phyloP scores from a whole-genome alignment of 2,888 invertebrate genomes.

The Mesorhabditis spiculigera region DNA sequence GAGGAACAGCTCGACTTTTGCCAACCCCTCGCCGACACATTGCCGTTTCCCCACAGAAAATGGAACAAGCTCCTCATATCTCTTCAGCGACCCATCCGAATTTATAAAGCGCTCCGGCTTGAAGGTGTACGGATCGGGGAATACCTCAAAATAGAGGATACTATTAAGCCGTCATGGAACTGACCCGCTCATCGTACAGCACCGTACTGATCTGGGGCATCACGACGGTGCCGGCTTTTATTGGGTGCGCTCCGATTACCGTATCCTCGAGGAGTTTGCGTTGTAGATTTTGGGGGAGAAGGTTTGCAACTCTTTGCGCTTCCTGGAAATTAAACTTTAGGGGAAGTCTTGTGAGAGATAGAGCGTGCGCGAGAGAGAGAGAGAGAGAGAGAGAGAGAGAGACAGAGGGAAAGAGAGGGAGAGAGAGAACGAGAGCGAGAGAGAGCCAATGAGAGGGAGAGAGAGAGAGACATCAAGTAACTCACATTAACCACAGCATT shows the following conservation, averaged over 20 bases:
- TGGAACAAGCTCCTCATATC: slow-evolving; percentile 22
- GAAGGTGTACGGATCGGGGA: slow-evolving; percentile 37
- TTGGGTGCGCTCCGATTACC: neutral
- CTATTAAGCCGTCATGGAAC: neutral
- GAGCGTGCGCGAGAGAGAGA: no score
- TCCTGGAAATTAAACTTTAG: neutral
- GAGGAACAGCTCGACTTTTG: slow-evolving; percentile 25
- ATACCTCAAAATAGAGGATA: slow-evolving; percentile 18
- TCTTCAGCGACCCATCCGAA: slow-evolving; percentile 32
- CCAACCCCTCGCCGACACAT: slow-evolving; percentile 27
- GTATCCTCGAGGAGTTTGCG: neutral
- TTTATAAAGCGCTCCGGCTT: slow-evolving; percentile 41
- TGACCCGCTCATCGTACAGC: slow-evolving; percentile 21
- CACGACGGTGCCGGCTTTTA: slow-evolving; percentile 19
- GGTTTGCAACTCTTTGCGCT: neutral
- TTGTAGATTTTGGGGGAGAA: neutral
- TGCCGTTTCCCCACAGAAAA: slow-evolving; percentile 28
- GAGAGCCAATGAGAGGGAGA: no score
- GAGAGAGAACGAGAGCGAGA: no score
- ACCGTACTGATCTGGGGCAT: slow-evolving; percentile 28
- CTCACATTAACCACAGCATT: slow-evolving; percentile 28
- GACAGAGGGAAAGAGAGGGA: no score
- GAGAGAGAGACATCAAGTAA: neutral
- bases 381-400: no score
- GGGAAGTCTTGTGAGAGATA: no score